Base-by-base conservation (phyloP, 1,140 invertebrate species). In the Trachelipus rathkii region DNA sequence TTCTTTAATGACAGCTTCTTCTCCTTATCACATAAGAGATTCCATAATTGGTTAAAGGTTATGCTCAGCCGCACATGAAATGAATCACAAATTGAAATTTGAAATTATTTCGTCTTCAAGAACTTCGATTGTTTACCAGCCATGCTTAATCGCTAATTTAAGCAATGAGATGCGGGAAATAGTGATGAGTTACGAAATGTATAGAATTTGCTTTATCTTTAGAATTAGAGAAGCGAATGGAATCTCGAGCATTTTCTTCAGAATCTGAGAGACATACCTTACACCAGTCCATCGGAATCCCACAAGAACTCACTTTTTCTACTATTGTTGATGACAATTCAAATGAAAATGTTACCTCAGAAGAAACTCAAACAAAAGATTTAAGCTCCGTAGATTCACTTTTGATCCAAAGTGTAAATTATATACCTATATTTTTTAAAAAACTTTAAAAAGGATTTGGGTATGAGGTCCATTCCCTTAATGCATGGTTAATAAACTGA, bases 21-120 rank as follows among this genome's bases (percentile, higher is more conserved):
- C 79, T 24, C 81, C 78, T 10, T 82, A 82, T 71, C 80, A n/a
- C 79, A 79, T 66, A 78, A 89, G 95, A 97, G 87, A 97, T 98
- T 84, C 96, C 96, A 69, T 91, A 95, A n/a, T 82, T 98, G 95
- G 95, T 85, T 98, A 10, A 90, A 91, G 83, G 93, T 98, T 98
- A 97, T 86, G 95, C 93, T 50, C 92, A 93, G 95, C 96, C 44
- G 92, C 95, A 76, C 90, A 92, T 79, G 92, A 95, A 80, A 88
- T 95, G 82, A 96, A 98, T 85, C 92, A 96, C 83, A 96, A 97
- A 86, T 85, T 98, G 70, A 91, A 92, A 82, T 98, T 95, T 88
- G 86, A 89, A n/a, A 78, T 84, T 97, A 89, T 89, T 98, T 91
- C 83, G 93, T 53, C 92, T 97, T 89, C 86, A 86, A 46, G 87